A percentile compares a stretch with the other conserved stretches of the same genome.
These are phyloP conservation scores for Mamestra configurata DNA, from an alignment of 1,140 invertebrate species.

Conservation along the genomic window DNA sequence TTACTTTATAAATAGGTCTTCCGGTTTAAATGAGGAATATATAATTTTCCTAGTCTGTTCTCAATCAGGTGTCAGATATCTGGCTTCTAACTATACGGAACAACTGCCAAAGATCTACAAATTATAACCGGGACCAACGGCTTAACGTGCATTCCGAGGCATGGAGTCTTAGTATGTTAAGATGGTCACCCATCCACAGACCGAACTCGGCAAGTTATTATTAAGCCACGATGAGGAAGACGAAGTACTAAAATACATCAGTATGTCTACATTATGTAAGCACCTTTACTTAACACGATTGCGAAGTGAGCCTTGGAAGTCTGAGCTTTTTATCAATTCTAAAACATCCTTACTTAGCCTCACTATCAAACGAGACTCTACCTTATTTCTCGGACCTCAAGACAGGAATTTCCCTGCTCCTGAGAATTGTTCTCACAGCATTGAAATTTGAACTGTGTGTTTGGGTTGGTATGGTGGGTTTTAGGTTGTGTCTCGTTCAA, in stretches of 20 bases:
- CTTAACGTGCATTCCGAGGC: no score
- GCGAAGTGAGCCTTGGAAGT: slow-evolving; percentile 52
- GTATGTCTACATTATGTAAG: background rate
- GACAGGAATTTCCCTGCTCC: background rate
- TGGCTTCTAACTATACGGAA: no score
- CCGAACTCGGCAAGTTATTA: no score
- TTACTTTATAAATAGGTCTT: no score
- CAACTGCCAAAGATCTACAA: no score
- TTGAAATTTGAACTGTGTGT: background rate
- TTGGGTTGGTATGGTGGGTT: background rate
- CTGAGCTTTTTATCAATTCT: slow-evolving; percentile 11
- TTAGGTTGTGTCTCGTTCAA: background rate
- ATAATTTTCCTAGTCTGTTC: no score
- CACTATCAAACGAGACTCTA: background rate
- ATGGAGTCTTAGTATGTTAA: no score
- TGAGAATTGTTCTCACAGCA: no score
- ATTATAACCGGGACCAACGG: no score
- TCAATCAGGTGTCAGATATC: no score
- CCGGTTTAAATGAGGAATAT: no score
- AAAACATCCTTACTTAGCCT: background rate
- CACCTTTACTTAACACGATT: slow-evolving; percentile 46
- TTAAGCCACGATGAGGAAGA: background rate
- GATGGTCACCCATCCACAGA: no score
- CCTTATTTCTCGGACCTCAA: background rate
- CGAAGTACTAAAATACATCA: background rate